Evolutionary conservation across 2,797 vertebrate genomes (phyloP).

Genomic region (Gymnoscopelus braueri): DNA sequence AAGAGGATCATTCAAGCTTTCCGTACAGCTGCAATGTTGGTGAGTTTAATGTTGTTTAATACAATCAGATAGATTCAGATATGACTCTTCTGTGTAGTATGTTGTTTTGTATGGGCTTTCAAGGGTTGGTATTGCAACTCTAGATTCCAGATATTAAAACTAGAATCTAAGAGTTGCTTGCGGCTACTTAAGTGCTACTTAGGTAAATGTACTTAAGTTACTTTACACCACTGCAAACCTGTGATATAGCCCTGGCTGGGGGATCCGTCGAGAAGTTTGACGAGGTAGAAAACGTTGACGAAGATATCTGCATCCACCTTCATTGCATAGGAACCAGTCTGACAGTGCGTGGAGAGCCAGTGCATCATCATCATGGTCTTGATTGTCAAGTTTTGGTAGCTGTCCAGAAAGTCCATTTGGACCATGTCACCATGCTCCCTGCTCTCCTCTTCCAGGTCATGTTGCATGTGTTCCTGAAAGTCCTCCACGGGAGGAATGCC

Average conservation of each 20-base stretch:
- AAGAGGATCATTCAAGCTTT: no score
- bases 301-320: constrained; percentile 86
- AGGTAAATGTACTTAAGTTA: no score
- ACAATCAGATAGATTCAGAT: no score
- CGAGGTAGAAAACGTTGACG: constrained; percentile 77
- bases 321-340: constrained; percentile 74
- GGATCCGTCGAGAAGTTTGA: constrained; percentile 31
- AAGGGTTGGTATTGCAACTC: no score
- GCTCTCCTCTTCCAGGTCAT: constrained; percentile 66
- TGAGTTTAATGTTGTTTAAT: no score
- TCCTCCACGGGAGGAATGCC: constrained; percentile 53
- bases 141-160: no score
- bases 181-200: no score
- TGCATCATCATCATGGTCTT: constrained; percentile 84
- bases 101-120: no score
- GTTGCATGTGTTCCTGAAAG: constrained; percentile 22
- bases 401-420: constrained; percentile 83
- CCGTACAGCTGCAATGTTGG: no score
- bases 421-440: constrained; percentile 72
- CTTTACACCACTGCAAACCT: constrained; percentile 38
- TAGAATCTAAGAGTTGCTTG: no score
- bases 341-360: constrained; percentile 77
- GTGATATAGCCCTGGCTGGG: constrained; percentile 62
- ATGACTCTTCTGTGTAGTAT: no score
- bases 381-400: constrained; percentile 83